Percentiles rank a stretch among this genome's conserved stretches.
Conservation (phyloP, 2,797 vertebrate species). For the Cirrhinus molitorella region DNA sequence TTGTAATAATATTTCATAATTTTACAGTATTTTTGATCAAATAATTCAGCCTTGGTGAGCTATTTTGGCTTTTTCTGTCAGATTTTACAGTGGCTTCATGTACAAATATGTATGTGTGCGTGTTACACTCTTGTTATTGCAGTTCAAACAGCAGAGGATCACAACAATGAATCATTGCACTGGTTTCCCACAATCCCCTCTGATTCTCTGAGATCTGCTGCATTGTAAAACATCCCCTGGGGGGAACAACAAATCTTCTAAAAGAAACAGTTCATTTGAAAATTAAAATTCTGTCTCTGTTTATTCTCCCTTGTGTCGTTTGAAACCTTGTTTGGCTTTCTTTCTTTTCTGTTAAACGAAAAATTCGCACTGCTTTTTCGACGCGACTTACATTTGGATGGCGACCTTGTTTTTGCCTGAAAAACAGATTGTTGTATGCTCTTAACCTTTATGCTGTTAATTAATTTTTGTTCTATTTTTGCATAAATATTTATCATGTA, state of each 20-base stretch:
- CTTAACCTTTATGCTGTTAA: not conserved
- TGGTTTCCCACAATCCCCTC: constrained; percentile 7
- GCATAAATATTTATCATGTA: not conserved
- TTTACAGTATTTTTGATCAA: not conserved
- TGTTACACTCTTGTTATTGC: not conserved
- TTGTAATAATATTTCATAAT: not conserved
- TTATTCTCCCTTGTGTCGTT: not conserved
- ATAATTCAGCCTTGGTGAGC: not conserved
- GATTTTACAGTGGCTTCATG: not conserved
- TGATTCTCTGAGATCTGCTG: constrained; percentile 14
- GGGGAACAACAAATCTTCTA: not conserved
- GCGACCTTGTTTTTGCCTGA: too few species aligned
- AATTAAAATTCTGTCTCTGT: not conserved
- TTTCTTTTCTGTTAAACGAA: not conserved
- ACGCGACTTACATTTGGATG: too few species aligned
- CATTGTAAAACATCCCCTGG: constrained; percentile 9
- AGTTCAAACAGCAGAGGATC: constrained; percentile 13
- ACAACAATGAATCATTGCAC: not conserved
- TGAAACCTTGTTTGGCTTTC: not conserved
- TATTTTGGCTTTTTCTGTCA: not conserved
- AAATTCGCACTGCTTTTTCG: not conserved
- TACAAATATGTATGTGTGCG: not conserved
- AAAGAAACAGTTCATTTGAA: not conserved
- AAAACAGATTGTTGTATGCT: too few species aligned
- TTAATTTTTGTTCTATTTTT: not conserved